Evolutionary conservation across 2,797 vertebrate species (phyloP).

Genomic region (Esox lucius): DNA sequence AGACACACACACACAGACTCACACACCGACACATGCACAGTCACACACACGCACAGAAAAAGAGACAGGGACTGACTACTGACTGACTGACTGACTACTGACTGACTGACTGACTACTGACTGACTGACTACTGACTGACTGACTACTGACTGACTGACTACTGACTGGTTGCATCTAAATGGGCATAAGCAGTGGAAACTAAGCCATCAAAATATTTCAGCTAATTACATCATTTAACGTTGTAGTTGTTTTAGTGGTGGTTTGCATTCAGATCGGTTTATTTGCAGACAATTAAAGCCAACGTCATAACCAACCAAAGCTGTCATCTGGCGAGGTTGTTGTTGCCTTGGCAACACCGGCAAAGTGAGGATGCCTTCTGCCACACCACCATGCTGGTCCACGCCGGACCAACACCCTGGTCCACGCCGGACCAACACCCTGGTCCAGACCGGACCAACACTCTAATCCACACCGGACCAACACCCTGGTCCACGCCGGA

Average conservation of each 20-base stretch:
- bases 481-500: too few relatives aligned
- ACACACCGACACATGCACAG: neutral
- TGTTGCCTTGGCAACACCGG: constrained; percentile 66
- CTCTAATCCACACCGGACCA: too few relatives aligned
- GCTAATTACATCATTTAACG: neutral
- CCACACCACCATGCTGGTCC: too few relatives aligned
- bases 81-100: too few relatives aligned
- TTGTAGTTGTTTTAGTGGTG: neutral
- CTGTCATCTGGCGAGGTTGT: constrained; percentile 38
- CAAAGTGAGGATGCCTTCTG: constrained; percentile 34
- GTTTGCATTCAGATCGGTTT: constrained; percentile 23
- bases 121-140: neutral
- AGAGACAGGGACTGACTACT: too few relatives aligned
- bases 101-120: too few relatives aligned
- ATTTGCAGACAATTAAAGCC: constrained; percentile 26
- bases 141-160: too few relatives aligned
- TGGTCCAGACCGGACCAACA: too few relatives aligned
- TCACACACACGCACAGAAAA: too few relatives aligned
- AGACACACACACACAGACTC: neutral
- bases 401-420: too few relatives aligned
- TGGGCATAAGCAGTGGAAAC: neutral
- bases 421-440: too few relatives aligned
- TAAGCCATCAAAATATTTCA: neutral
- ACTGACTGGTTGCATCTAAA: neutral
- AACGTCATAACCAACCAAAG: constrained; percentile 48